phyloP scores from a whole-genome alignment of 2,797 vertebrate genomes.

The Heteromormyrus szaboi region DNA sequence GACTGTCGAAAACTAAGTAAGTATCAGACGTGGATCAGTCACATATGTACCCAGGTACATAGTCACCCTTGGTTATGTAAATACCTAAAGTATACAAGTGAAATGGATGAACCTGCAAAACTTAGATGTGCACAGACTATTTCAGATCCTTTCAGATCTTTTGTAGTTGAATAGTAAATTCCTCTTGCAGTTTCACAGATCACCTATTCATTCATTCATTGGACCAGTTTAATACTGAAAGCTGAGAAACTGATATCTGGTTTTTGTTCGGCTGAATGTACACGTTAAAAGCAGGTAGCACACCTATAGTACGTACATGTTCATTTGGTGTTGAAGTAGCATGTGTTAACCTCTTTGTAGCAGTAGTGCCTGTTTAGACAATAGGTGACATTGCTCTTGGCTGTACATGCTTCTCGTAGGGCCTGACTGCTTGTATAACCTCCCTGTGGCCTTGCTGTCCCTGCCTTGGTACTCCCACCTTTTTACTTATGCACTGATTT shows the following conservation, averaged over 20 bases:
- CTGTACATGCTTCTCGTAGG: slow-evolving; percentile 21
- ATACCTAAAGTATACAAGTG: not conserved
- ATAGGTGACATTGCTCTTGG: slow-evolving; percentile 29
- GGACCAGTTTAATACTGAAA: not conserved
- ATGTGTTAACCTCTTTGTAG: slow-evolving; percentile 27
- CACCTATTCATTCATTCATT: not conserved
- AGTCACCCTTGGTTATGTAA: not conserved
- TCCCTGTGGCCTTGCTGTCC: slow-evolving; percentile 19
- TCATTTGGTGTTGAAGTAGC: slow-evolving; percentile 25
- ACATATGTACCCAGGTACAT: not conserved
- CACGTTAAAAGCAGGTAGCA: slow-evolving; percentile 7
- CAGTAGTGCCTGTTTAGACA: not conserved
- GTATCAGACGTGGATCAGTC: not conserved
- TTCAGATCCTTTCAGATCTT: not conserved
- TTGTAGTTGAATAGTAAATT: not conserved
- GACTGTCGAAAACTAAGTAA: not conserved
- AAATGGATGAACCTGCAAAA: not conserved
- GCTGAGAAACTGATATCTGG: not conserved
- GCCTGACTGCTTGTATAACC: slow-evolving; percentile 19
- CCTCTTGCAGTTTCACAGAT: not conserved
- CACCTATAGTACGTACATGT: slow-evolving; percentile 16
- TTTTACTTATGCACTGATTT: slow-evolving; percentile 32
- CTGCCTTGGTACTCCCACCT: slow-evolving; percentile 25
- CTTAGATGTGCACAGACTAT: not conserved
- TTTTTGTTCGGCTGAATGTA: not conserved